Base-by-base conservation (phyloP, 1,140 invertebrate genomes). In the Drosophila auraria region DNA sequence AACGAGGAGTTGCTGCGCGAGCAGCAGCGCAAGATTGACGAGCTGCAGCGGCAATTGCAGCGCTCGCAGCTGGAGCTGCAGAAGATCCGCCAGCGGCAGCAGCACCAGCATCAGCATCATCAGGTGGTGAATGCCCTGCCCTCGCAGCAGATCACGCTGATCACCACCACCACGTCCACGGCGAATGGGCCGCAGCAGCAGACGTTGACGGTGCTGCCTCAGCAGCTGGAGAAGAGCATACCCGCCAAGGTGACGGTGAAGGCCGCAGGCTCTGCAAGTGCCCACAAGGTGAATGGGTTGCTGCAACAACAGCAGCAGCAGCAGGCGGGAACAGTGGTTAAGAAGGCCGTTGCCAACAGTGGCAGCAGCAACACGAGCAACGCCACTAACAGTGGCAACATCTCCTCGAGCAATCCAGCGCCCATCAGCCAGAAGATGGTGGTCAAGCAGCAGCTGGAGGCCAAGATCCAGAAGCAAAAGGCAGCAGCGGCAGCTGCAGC, bases 11-110 rank as follows among this genome's bases (percentile, higher is more conserved):
- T 97, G 45, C 96, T 98, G 33, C 95, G 95, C 57, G 96, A 97
- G 80, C 97, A 98, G 89, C 96, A 97, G 77, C 95, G 96, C 51
- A 96, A 96, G 87, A 99, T 99, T 51, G 96, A 97, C 82, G 97
- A 98, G 78, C 93, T 99, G 38, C 96, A 98, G 91, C 93, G 96
- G 5, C 97, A 98, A 78, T 91, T 99, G 40, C 95, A 96, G 59
- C 95, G 95, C 47, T 96, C 96, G 0, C 95, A 97, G 49, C 94
- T 96, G 65, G 96, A 97, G 81, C 83, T 97, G 57, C 96, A 97
- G 78, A 95, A 96, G 72, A 95, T 96, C 44, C 83, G 83, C 0
- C 78, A 90, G 38, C 80, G 83, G 27, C 82, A 92, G 69, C 91
- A 92, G 20, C 93, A 93, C 59, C 86, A 93, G 15, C 83, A 87